Evolutionary conservation across 2,888 invertebrate species (phyloP).

Genomic region (Julus scandinavius): DNA sequence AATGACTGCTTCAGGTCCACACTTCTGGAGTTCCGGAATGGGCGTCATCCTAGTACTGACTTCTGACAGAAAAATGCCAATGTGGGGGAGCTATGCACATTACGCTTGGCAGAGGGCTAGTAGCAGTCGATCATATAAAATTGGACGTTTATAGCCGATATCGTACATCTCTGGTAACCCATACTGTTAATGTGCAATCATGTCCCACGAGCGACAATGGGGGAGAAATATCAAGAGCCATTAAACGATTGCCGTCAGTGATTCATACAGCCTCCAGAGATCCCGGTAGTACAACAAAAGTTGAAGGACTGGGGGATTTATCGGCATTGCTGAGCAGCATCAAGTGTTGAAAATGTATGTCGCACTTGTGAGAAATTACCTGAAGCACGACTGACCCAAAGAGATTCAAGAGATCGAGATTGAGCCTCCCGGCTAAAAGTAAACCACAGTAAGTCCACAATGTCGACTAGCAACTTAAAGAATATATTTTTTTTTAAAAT

Average conservation of each 20-base stretch:
- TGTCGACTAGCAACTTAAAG: no score
- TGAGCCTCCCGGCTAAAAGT: no score
- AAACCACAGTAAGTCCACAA: no score
- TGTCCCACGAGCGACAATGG: background rate
- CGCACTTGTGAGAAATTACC: background rate
- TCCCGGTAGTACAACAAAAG: no score
- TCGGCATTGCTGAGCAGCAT: no score
- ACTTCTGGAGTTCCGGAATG: background rate
- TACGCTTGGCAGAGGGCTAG: background rate
- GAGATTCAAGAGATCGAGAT: no score
- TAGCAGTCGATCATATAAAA: background rate
- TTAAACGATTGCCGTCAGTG: background rate
- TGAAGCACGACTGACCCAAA: background rate
- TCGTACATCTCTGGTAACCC: background rate
- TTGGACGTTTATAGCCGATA: constrained; percentile 2
- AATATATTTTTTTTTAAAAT: no score
- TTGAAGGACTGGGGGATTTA: no score
- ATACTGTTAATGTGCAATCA: constrained; percentile 21
- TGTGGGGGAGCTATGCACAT: background rate
- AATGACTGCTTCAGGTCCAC: background rate
- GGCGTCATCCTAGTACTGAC: background rate
- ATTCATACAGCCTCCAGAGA: background rate
- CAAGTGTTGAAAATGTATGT: background rate
- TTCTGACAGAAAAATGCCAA: background rate
- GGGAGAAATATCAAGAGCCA: background rate